Base-by-base conservation (phyloP, 2,113 vertebrate genomes). In the Rhinoderma darwinii region DNA sequence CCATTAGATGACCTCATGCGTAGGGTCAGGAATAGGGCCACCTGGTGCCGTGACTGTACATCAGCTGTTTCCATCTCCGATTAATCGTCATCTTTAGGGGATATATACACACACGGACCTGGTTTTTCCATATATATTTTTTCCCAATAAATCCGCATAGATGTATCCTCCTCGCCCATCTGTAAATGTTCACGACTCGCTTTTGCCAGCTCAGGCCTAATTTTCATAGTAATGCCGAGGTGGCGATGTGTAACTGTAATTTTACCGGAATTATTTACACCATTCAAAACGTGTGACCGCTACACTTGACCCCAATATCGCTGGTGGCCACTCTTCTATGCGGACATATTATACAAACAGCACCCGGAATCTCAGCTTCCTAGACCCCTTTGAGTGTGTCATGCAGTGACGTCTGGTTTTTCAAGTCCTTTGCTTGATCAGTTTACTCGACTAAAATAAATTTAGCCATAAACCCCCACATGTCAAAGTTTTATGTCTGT, bases 1-100 rank as follows among this genome's bases (percentile, higher is more conserved):
- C 77, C 51, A 54, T 51, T 54, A 59, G 12, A 81, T 81, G 43
- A 82, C 56, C 59, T 82, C 79, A 44, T 82, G 1, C 10, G 51
- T 43, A 81, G 15, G 78, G 43, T 35, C 54, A n/a, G 35, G 77
- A 35, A 17, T 27, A 20, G 50, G 75, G 75, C 75, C 47, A 78
- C 75, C 70, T 50, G 73, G 73, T 15, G 22, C 39, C n/a, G 22
- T 12, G 2, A 75, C 27, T 44, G 9, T 27, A 66, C 43, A 44
- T 37, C 17, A 20, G 11, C 17, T 73, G 9, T 18, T 10, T 25
- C 22, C 70, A 25, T 32, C 30, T n/a, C n/a, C n/a, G n/a, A 18
- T 37, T 20, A 20, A 7, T 18, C 5, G 17, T 8, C 17, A 15
- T 70, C 41, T 72, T 39, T 20, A 25, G 9, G 7, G 68, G 37